Conservation (phyloP, 2,888 invertebrate species). For the Matsumyia berberina region DNA sequence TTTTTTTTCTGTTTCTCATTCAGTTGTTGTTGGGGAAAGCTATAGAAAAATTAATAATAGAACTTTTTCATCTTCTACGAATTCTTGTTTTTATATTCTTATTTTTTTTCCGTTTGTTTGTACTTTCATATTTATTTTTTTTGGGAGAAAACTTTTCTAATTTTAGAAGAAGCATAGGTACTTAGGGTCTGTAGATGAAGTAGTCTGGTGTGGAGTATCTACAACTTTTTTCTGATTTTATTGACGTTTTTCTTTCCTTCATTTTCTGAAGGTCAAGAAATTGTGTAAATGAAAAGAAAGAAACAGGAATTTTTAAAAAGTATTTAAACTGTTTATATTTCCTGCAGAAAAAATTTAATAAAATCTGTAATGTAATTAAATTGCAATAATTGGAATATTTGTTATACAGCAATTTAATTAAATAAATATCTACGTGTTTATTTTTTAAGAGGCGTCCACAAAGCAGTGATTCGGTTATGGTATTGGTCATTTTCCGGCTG, state of each 20-base stretch:
- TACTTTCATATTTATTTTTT: too few species aligned
- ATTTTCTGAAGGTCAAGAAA: background rate
- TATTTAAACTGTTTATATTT: too few species aligned
- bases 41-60: background rate
- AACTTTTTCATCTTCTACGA: conserved; percentile 3
- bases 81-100: background rate
- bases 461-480: too few species aligned
- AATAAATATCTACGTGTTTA: too few species aligned
- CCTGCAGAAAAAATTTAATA: too few species aligned
- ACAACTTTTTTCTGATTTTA: background rate
- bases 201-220: background rate
- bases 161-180: background rate
- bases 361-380: too few species aligned
- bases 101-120: too few species aligned
- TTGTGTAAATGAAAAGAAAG: background rate
- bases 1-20: background rate
- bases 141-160: conserved; percentile 4
- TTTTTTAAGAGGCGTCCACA: too few species aligned
- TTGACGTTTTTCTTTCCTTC: background rate
- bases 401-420: too few species aligned
- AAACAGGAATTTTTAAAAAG: too few species aligned
- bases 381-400: too few species aligned
- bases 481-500: too few species aligned
- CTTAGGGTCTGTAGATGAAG: background rate
- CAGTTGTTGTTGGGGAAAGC: background rate